Conservation (phyloP, 37 sponge, comb jelly and placozoan species). For the Geodia barretti region DNA sequence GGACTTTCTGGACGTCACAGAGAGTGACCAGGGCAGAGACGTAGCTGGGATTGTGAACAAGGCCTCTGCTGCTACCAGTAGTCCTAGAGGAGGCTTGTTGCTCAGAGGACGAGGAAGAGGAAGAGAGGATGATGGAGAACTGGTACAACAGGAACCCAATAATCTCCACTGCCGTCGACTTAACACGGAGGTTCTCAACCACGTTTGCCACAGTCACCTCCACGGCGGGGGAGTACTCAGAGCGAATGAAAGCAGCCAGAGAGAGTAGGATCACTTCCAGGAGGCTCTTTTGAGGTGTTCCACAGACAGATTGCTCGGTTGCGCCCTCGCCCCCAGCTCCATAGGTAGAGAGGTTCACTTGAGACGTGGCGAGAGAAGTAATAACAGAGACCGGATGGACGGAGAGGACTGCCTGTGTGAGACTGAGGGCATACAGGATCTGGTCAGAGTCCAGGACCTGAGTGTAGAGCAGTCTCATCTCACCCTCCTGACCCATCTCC, state of each 20-base stretch:
- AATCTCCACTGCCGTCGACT: slow-evolving; percentile 12
- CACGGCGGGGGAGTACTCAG: slow-evolving; percentile 31
- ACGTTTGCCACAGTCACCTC: slow-evolving; percentile 14
- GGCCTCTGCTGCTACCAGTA: not conserved
- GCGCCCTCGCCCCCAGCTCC: not conserved
- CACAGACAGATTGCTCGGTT: not conserved
- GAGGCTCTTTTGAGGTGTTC: slow-evolving; percentile 20
- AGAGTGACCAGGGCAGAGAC: slow-evolving; percentile 58
- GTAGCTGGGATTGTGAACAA: slow-evolving; percentile 22
- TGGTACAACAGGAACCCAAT: slow-evolving; percentile 6
- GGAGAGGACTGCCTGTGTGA: slow-evolving; percentile 6
- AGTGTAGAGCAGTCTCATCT: slow-evolving; percentile 16
- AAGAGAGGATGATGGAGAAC: slow-evolving; percentile 6
- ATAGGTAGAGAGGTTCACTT: slow-evolving; percentile 11
- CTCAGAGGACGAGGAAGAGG: no score
- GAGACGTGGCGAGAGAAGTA: not conserved
- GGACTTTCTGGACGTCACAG: slow-evolving; percentile 57
- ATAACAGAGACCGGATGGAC: slow-evolving; percentile 16
- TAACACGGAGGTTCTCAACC: slow-evolving; percentile 26
- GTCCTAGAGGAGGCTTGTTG: not conserved
- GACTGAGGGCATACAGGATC: slow-evolving; percentile 41
- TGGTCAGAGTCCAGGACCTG: slow-evolving; percentile 38
- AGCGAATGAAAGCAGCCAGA: slow-evolving; percentile 24
- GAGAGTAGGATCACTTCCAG: slow-evolving; percentile 35
- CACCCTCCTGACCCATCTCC: slow-evolving; percentile 7